Conservation (phyloP, 2,113 vertebrate species). For the Otocyon megalotis region DNA sequence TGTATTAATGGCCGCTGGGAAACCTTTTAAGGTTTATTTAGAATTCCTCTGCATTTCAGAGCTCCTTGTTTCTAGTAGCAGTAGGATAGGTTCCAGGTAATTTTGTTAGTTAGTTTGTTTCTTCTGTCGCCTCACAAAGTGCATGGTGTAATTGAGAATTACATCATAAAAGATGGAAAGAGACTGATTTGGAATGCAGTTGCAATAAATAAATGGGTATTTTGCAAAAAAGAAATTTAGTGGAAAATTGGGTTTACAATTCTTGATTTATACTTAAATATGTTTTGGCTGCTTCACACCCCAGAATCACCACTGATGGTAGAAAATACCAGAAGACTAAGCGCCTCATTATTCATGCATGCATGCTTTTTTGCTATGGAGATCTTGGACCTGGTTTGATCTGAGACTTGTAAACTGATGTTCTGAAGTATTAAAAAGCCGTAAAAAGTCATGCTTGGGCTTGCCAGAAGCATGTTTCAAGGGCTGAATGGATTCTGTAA, state of each 20-base stretch:
- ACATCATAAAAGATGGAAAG: neutral
- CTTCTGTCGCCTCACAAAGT: neutral
- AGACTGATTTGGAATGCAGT: neutral
- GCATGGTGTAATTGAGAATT: neutral
- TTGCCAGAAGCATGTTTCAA: neutral
- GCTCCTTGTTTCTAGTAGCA: neutral
- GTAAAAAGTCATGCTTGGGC: fast-evolving
- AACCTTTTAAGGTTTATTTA: neutral
- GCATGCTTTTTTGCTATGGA: neutral
- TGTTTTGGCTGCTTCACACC: neutral
- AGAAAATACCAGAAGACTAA: neutral
- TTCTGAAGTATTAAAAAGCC: neutral
- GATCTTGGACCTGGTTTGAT: neutral
- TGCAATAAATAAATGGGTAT: neutral
- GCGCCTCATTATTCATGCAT: neutral
- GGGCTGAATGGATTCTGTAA: neutral
- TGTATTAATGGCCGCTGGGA: neutral
- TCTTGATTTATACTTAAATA: neutral
- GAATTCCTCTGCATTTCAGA: neutral
- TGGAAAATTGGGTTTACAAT: neutral
- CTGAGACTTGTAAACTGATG: neutral
- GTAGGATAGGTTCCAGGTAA: neutral
- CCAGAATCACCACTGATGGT: neutral
- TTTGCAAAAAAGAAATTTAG: neutral
- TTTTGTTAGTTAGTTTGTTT: neutral